Evolutionary conservation across 2,113 vertebrate genomes (phyloP).

Genomic region (Hyla sarda): DNA sequence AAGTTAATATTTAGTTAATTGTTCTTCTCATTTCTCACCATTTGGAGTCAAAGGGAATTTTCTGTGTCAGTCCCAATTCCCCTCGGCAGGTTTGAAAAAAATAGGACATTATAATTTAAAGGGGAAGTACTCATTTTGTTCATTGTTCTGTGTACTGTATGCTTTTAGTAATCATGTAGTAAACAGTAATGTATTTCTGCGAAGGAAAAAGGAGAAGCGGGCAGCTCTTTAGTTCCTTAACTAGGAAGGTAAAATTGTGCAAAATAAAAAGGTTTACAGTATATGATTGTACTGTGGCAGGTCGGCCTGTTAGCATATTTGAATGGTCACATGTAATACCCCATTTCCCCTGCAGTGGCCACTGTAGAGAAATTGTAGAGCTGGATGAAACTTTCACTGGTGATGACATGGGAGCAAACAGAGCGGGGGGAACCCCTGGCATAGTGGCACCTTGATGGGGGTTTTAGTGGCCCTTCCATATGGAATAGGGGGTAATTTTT

Average conservation of each 20-base stretch:
- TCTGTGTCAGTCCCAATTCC: not conserved
- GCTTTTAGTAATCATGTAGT: not conserved
- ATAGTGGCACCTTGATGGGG: too few relatives aligned
- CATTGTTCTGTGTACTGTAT: conserved; percentile 6
- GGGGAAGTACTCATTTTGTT: conserved; percentile 9
- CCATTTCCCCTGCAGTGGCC: too few relatives aligned
- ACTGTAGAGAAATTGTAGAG: too few relatives aligned
- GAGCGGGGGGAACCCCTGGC: too few relatives aligned
- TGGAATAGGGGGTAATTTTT: too few relatives aligned
- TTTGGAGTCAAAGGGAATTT: conserved; percentile 21
- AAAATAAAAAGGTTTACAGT: not conserved
- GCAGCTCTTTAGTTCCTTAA: not conserved
- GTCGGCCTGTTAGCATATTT: too few relatives aligned
- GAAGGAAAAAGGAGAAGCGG: conserved; percentile 4
- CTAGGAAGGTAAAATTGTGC: not conserved
- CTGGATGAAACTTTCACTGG: too few relatives aligned
- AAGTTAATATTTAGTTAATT: not conserved
- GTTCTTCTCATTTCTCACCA: not conserved
- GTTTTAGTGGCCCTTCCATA: too few relatives aligned
- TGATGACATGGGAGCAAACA: too few relatives aligned
- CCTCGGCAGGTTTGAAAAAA: not conserved
- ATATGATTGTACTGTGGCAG: not conserved
- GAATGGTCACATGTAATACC: too few relatives aligned
- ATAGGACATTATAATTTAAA: conserved; percentile 22
- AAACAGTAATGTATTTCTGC: not conserved